Conservation (phyloP, 2,888 invertebrate genomes). For the Hecatera dysodea region DNA sequence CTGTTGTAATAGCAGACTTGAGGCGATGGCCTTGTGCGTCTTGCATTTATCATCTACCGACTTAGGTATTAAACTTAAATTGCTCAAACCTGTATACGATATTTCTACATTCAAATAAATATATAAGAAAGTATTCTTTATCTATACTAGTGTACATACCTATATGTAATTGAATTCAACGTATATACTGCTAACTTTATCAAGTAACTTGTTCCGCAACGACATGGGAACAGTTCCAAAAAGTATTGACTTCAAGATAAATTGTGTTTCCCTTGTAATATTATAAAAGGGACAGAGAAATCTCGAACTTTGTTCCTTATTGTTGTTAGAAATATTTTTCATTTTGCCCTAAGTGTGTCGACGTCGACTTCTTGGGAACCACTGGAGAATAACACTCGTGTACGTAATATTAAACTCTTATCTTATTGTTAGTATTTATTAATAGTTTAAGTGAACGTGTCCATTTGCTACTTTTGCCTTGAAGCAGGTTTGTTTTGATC, state of each 20-base stretch:
- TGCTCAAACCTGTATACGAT: background rate
- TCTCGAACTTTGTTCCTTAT: slow-evolving; percentile 43
- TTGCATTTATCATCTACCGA: too few relatives aligned
- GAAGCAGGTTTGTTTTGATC: background rate
- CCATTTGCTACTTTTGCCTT: background rate
- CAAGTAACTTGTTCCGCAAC: slow-evolving; percentile 7
- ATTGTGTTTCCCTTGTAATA: slow-evolving; percentile 60
- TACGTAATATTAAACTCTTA: slow-evolving; percentile 20
- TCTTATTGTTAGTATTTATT: slow-evolving; percentile 31
- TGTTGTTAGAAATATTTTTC: slow-evolving; percentile 47
- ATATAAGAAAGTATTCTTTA: background rate
- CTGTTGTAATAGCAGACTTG: too few relatives aligned
- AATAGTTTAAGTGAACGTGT: slow-evolving; percentile 4
- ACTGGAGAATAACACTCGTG: slow-evolving; percentile 22
- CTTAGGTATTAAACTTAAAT: background rate
- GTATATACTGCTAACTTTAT: background rate
- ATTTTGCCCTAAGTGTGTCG: slow-evolving; percentile 37
- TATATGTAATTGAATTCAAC: background rate
- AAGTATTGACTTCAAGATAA: slow-evolving; percentile 60
- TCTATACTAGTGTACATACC: background rate
- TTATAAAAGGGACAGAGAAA: slow-evolving; percentile 58
- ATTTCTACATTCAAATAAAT: background rate
- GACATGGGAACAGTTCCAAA: slow-evolving; percentile 60
- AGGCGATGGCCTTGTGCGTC: too few relatives aligned
- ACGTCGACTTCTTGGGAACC: slow-evolving; percentile 5